phyloP scores from a whole-genome alignment of 2,113 vertebrate genomes.

The Neotragus pygmaeus region DNA sequence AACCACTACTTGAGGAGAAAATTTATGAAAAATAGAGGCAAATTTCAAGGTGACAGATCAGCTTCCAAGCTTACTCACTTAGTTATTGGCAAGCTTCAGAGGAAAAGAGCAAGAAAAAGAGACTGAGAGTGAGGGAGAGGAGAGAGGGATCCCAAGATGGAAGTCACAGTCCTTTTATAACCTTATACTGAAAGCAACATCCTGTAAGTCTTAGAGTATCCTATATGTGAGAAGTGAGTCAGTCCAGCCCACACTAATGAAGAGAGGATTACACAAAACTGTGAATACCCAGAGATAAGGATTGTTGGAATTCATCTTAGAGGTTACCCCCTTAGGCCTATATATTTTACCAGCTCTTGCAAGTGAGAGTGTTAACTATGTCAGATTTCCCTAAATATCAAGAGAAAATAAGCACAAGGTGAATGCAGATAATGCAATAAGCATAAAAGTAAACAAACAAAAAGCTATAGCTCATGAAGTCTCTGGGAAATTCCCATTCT shows the following conservation, averaged over 20 bases:
- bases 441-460: not conserved
- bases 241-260: not conserved
- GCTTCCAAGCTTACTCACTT: not conserved
- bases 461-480: not conserved
- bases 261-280: not conserved
- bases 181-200: not conserved
- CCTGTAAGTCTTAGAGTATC: not conserved
- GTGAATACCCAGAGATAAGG: not conserved
- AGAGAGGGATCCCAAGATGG: not conserved
- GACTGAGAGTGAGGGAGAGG: no score
- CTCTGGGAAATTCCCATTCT: not conserved
- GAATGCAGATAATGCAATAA: not conserved
- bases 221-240: not conserved
- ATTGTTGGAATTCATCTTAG: not conserved
- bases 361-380: not conserved
- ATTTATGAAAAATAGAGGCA: not conserved
- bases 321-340: not conserved
- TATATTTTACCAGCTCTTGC: not conserved
- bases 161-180: not conserved
- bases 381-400: not conserved
- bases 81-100: not conserved
- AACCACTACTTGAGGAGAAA: not conserved
- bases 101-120: not conserved
- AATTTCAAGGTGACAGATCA: not conserved
- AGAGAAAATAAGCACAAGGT: not conserved